phyloP scores from a whole-genome alignment of 2,113 vertebrate genomes.

The Anguilla rostrata region DNA sequence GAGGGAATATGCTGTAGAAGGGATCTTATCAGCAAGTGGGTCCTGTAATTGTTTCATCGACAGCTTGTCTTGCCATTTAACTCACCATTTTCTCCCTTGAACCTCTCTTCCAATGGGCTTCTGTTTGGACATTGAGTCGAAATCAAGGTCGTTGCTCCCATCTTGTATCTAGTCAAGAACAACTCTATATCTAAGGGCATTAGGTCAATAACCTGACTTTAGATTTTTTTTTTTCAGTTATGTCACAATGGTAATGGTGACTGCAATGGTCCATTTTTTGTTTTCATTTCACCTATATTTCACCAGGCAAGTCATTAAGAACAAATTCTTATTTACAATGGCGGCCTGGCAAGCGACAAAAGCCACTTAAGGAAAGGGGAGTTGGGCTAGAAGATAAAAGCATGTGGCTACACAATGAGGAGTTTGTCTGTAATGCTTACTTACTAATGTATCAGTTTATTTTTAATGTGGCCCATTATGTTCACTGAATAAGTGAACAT shows the following conservation, averaged over 20 bases:
- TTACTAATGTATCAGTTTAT: background rate
- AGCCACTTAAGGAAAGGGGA: too few relatives aligned
- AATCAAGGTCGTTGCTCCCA: background rate
- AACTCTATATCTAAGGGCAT: background rate
- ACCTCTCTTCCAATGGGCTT: too few relatives aligned
- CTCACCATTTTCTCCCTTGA: background rate
- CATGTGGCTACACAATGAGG: background rate
- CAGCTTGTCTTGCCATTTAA: background rate
- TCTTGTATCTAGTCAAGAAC: background rate
- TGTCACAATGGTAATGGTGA: too few relatives aligned
- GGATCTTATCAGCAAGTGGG: background rate
- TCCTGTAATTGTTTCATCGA: background rate
- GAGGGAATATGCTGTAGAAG: background rate
- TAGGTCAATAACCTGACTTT: too few relatives aligned
- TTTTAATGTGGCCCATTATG: background rate
- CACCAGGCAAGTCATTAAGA: too few relatives aligned
- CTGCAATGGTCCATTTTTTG: background rate
- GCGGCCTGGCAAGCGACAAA: too few relatives aligned
- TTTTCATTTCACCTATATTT: too few relatives aligned
- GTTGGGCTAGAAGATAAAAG: too few relatives aligned
- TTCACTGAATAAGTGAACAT: background rate
- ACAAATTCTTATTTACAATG: too few relatives aligned
- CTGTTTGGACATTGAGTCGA: too few relatives aligned
- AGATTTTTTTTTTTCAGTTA: too few relatives aligned
- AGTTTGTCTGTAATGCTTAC: background rate